These are phyloP conservation scores for Orthosia cruda DNA, from an alignment of 2,888 invertebrate species.

Conservation along the genomic window DNA sequence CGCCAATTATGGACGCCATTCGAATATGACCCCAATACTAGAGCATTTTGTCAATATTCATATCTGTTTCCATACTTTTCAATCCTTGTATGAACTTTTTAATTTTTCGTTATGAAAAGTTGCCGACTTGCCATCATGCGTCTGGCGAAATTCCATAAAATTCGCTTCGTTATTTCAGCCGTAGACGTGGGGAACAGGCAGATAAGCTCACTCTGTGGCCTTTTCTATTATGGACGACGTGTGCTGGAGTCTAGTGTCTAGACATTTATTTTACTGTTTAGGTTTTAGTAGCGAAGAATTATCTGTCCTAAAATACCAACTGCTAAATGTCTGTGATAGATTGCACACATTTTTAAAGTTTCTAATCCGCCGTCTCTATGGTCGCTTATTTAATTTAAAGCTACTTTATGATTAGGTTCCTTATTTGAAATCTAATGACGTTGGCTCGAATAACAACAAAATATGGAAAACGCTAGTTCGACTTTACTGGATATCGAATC, in stretches of 20 bases:
- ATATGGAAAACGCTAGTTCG: too few species aligned
- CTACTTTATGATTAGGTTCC: not conserved
- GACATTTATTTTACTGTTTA: constrained; percentile 26
- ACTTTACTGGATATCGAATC: too few species aligned
- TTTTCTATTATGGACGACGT: not conserved
- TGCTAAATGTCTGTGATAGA: not conserved
- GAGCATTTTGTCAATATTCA: too few species aligned
- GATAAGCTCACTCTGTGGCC: not conserved
- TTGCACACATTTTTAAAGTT: not conserved
- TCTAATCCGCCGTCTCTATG: not conserved
- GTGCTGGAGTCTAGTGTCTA: constrained; percentile 8
- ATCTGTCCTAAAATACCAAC: too few species aligned
- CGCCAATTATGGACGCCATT: too few species aligned
- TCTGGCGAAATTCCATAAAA: constrained; percentile 6
- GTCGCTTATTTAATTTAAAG: not conserved
- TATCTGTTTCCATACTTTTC: not conserved
- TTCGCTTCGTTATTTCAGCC: not conserved
- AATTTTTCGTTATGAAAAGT: constrained; percentile 11
- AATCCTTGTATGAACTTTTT: constrained; percentile 8
- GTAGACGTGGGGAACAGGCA: not conserved
- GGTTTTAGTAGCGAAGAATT: not conserved
- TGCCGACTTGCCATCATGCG: not conserved
- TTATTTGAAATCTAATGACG: not conserved
- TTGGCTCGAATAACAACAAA: not conserved
- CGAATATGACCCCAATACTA: too few species aligned